Evolutionary conservation across 2,797 vertebrate species (phyloP), one percentile per base, ranked within the genome.

Genomic region (Schizothorax lantsangensis): DNA sequence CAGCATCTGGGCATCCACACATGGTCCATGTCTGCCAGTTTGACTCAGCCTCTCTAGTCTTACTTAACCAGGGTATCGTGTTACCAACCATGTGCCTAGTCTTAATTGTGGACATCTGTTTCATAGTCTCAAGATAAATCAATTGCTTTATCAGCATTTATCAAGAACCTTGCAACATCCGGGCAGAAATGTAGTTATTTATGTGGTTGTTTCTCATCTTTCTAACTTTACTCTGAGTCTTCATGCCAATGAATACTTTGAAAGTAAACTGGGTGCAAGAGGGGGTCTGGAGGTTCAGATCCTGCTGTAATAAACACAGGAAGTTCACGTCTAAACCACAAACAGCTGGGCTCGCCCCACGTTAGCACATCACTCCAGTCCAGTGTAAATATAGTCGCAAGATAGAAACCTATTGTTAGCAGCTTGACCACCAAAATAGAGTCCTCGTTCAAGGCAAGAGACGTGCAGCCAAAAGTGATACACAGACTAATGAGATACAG

Each of bases 261-360:
- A 21, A 72, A 74, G 79, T 52, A 73, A 66, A 74, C 71, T 33
- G 73, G 73, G 52, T 66, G 84, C 86, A 45, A 62, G 62, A 40
- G 75, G 73, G 81, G 73, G 88, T 80, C 91, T 91, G 91, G 88
- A 90, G 88, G 89, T 91, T 92, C 88, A 91, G 91, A 90, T 92
- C 84, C 30, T 88, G 30, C 90, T 93, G 87, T 91, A 93, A 93
- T 95, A 93, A 95, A 95, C 92, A 94, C 90, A 91, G 92, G 90
- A 93, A 94, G 92, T 90, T 85, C 87, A 47, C 89, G 90, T 57
- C 74, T 86, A 93, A 95, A 94, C 91, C 92, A 89, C 89, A 93
- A 93, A 92, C 94, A 94, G 92, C 93, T 94, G 89, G 82, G 87
- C 75, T 85, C 83, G 7, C 88, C 90, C 83, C 86, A 82, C 86